Conservation (phyloP, 2,113 vertebrate genomes). For the Oreamnos americanus region DNA sequence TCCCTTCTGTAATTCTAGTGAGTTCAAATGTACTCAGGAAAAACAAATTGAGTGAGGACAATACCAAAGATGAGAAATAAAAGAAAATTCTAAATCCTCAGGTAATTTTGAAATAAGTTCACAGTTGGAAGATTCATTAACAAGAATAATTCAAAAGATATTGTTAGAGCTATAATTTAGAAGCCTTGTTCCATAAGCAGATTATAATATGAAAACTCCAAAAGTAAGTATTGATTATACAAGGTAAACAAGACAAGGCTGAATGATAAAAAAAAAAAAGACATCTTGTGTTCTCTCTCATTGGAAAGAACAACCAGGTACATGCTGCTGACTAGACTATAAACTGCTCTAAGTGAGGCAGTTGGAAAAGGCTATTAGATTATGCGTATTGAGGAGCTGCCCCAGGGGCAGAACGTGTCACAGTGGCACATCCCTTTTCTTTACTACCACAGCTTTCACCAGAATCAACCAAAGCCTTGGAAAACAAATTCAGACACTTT, state of each 20-base stretch:
- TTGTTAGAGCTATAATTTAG: not conserved
- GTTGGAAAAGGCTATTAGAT: not conserved
- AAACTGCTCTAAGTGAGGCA: slow-evolving; percentile 8
- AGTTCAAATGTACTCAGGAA: slow-evolving; percentile 11
- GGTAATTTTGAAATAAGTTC: not conserved
- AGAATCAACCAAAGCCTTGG: slow-evolving; percentile 10
- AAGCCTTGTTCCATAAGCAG: not conserved
- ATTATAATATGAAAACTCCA: not conserved
- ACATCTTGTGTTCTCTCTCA: not conserved
- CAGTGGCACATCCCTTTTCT: not conserved
- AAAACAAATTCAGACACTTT: slow-evolving; percentile 16
- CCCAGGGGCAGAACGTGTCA: not conserved
- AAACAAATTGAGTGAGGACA: not conserved
- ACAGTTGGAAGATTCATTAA: not conserved
- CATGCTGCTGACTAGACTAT: not conserved
- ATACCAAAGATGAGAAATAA: not conserved
- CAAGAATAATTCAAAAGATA: slow-evolving; percentile 1
- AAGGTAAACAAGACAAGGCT: not conserved
- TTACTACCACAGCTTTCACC: slow-evolving; percentile 11
- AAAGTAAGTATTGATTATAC: slow-evolving; percentile 18
- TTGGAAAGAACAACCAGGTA: not conserved
- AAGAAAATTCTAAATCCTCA: not conserved
- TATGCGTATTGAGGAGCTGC: not conserved
- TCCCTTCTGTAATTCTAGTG: not conserved
- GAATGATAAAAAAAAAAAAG: not conserved